Evolutionary conservation across 2,888 invertebrate species (phyloP), one percentile per base, ranked within the genome.

Genomic region (Luffia ferchaultella): DNA sequence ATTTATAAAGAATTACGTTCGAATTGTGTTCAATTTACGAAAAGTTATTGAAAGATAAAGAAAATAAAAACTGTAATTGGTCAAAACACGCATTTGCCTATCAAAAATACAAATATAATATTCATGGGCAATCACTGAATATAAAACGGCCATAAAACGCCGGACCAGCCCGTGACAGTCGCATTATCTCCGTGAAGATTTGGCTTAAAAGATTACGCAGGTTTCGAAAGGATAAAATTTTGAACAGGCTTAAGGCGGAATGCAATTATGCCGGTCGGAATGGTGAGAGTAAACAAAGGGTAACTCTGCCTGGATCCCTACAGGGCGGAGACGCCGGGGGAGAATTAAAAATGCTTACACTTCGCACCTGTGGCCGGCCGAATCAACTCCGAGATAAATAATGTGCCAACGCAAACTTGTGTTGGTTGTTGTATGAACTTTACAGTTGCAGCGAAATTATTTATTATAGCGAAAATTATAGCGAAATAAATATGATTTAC

Each of bases 361-460:
- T 60, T 62, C 59, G 60, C 76, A 77, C 76, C 76, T 77, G 77
- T 68, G 69, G 57, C 68, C 60, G 56, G 59, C 53, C n/a, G n/a
- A n/a, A n/a, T n/a, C n/a, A n/a, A n/a, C 54, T 51, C 56, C 57
- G 12, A 3, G 30, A 30, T 30, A 30, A 30, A 30, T 30, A 7
- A 30, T 30, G 30, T 12, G 30, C 30, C 30, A 30, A 30, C 30
- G 30, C n/a, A n/a, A n/a, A n/a, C n/a, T n/a, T n/a, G n/a, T n/a
- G n/a, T n/a, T n/a, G n/a, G n/a, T n/a, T n/a, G n/a, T n/a, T n/a
- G n/a, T n/a, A n/a, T n/a, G n/a, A n/a, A n/a, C n/a, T n/a, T n/a
- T n/a, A n/a, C n/a, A n/a, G n/a, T n/a, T n/a, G n/a, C n/a, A n/a
- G n/a, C n/a, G n/a, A n/a, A n/a, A n/a, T n/a, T n/a, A n/a, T n/a